Conservation (phyloP, 2,888 invertebrate species). For the Hoplodrina blanda region DNA sequence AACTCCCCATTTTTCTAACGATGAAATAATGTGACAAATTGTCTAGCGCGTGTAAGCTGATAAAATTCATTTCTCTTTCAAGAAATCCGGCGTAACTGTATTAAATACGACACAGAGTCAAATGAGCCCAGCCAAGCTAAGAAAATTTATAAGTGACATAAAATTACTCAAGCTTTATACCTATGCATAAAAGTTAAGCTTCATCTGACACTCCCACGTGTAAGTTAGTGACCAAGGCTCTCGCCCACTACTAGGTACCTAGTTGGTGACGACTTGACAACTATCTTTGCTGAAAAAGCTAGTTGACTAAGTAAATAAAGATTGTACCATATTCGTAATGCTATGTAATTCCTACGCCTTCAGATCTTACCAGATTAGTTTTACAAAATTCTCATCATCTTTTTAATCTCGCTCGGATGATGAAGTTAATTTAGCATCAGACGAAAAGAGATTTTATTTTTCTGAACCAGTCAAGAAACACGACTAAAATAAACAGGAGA, state of each 20-base stretch:
- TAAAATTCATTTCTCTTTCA: background rate
- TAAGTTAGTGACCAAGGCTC: conserved; percentile 45
- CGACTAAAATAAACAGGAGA: background rate
- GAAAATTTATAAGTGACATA: conserved; percentile 20
- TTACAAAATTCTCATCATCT: background rate
- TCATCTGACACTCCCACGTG: conserved; percentile 41
- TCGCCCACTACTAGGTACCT: conserved; percentile 57
- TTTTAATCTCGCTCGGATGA: background rate
- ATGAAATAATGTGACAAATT: no score
- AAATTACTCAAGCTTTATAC: conserved; percentile 21
- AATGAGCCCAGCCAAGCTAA: background rate
- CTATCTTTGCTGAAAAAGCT: conserved; percentile 41
- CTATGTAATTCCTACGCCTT: no score
- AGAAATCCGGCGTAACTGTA: background rate
- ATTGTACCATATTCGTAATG: conserved; percentile 4
- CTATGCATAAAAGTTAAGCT: conserved; percentile 30
- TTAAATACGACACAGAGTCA: background rate
- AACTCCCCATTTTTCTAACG: no score
- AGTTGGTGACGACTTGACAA: conserved; percentile 35
- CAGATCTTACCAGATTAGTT: background rate
- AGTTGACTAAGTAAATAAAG: conserved; percentile 21
- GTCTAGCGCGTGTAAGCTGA: no score
- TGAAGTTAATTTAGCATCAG: background rate
- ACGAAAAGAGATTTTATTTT: background rate
- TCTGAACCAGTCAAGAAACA: conserved; percentile 1